Conservation (phyloP, 2,797 vertebrate species). For the Clamator glandarius region DNA sequence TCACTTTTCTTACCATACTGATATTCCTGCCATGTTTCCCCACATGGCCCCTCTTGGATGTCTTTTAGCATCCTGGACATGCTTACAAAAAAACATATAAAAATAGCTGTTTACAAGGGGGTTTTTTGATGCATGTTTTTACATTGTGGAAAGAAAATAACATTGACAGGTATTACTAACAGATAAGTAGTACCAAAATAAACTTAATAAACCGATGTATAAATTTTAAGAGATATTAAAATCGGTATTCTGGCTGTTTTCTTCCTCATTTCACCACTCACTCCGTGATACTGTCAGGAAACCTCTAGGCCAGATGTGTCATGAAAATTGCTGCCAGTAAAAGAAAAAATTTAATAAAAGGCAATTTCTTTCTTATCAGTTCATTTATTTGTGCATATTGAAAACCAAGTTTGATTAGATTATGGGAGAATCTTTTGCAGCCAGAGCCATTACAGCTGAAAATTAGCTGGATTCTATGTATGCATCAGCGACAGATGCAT, state of each 20-base stretch:
- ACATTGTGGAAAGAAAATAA: background rate
- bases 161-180: background rate
- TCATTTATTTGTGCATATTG: background rate
- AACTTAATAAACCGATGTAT: background rate
- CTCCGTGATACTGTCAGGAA: background rate
- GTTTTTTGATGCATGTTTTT: background rate
- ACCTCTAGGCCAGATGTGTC: background rate
- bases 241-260: background rate
- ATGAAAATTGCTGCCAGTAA: background rate
- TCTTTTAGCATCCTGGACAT: background rate
- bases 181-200: background rate
- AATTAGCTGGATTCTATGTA: background rate
- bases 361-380: background rate
- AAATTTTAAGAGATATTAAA: background rate
- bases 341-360: background rate
- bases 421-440: background rate
- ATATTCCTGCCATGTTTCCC: background rate
- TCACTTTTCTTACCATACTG: background rate
- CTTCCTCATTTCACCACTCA: background rate
- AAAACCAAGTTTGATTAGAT: background rate
- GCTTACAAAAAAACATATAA: background rate
- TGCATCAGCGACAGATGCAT: background rate
- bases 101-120: accelerated
- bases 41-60: background rate
- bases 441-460: background rate